These are phyloP conservation scores for Upupa epops DNA, from an alignment of 2,113 vertebrate genomes.

Conservation along the genomic window DNA sequence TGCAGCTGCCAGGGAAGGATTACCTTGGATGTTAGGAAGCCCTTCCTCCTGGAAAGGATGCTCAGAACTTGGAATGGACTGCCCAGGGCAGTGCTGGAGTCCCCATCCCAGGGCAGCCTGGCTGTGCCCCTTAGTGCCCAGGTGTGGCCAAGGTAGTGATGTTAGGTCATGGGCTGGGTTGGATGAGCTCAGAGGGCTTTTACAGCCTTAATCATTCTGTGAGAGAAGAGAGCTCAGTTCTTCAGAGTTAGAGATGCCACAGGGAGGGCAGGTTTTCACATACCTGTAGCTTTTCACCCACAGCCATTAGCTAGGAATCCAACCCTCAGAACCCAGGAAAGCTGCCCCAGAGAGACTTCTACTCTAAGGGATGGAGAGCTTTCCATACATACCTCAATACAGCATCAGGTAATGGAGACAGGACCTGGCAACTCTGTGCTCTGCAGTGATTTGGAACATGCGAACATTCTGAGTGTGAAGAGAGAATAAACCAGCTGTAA, in stretches of 20 bases:
- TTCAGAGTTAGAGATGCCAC: background rate
- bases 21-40: no score
- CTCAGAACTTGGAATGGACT: no score
- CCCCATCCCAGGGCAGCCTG: no score
- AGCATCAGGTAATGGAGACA: background rate
- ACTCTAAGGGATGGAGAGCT: background rate
- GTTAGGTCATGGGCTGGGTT: no score
- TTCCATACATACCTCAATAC: background rate
- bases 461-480: fast-evolving
- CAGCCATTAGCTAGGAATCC: background rate
- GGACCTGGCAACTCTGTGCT: background rate
- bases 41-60: no score
- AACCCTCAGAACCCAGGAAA: background rate
- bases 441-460: background rate
- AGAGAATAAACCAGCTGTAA: background rate
- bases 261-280: background rate
- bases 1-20: no score
- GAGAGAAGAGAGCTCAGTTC: no score
- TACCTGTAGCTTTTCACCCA: background rate
- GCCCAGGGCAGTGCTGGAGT: no score
- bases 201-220: no score
- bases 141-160: no score
- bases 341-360: background rate
- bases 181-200: no score
- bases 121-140: no score